phyloP scores from a whole-genome alignment of 2,113 vertebrate genomes.

The Emydocephalus ijimae region DNA sequence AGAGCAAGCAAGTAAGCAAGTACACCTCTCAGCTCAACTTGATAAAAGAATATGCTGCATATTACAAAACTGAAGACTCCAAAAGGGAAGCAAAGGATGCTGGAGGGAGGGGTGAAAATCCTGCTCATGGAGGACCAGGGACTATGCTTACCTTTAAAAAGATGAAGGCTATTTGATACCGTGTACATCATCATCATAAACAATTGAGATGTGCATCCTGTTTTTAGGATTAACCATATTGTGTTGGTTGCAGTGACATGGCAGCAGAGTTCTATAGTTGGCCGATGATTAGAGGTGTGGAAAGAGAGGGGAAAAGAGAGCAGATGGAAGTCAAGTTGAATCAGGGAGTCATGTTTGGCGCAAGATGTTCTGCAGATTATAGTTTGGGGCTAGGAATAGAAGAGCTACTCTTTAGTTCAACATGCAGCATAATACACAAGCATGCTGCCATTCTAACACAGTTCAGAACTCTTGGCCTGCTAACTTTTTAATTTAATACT shows the following conservation, averaged over 20 bases:
- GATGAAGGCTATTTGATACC: background rate
- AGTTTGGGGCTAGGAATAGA: background rate
- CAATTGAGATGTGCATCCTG: background rate
- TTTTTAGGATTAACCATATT: background rate
- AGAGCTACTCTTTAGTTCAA: background rate
- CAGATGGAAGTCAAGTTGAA: background rate
- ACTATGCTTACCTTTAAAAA: background rate
- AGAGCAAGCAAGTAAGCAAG: background rate
- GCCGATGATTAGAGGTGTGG: background rate
- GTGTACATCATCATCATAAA: background rate
- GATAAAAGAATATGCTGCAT: background rate
- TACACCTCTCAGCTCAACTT: background rate
- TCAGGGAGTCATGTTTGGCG: background rate
- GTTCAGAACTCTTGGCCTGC: background rate
- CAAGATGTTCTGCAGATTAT: background rate
- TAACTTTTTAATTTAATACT: background rate
- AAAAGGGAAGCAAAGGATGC: background rate
- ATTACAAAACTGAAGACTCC: background rate
- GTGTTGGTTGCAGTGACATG: background rate
- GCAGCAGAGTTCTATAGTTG: background rate
- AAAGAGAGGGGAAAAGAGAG: background rate
- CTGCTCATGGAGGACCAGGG: background rate
- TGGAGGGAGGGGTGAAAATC: background rate
- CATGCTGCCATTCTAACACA: background rate
- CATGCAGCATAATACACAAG: background rate